phyloP scores from a whole-genome alignment of 2,113 vertebrate genomes.

The Prietella phreatophila region DNA sequence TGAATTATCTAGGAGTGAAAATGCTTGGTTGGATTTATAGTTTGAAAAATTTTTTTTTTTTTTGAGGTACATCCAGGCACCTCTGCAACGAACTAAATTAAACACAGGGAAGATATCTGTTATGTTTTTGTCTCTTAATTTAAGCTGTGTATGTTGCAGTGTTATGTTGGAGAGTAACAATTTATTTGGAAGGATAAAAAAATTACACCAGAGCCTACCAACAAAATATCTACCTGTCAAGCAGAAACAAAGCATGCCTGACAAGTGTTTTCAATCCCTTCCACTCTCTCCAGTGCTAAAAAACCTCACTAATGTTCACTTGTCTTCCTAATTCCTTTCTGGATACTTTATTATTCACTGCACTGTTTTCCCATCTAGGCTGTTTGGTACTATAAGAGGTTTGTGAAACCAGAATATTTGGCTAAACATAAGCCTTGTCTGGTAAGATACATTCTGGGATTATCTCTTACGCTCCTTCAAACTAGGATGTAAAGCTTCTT shows the following conservation, averaged over 20 bases:
- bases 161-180: background rate
- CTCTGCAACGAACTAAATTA: background rate
- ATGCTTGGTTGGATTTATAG: background rate
- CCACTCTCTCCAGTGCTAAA: background rate
- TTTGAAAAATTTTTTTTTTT: background rate
- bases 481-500: background rate
- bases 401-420: background rate
- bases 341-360: slow-evolving; percentile 1
- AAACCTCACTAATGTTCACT: slow-evolving; percentile 3
- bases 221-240: slow-evolving; percentile 13
- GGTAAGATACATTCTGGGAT: background rate
- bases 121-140: background rate
- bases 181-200: background rate
- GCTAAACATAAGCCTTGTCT: background rate
- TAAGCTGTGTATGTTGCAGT: background rate
- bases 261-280: background rate
- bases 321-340: background rate
- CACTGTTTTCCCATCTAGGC: background rate
- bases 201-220: background rate
- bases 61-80: background rate
- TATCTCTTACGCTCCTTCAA: background rate
- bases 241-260: slow-evolving; percentile 1
- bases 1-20: background rate
- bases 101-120: background rate
- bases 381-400: background rate